Conservation (phyloP, 2,888 invertebrate genomes). For the Brenthis hecate region DNA sequence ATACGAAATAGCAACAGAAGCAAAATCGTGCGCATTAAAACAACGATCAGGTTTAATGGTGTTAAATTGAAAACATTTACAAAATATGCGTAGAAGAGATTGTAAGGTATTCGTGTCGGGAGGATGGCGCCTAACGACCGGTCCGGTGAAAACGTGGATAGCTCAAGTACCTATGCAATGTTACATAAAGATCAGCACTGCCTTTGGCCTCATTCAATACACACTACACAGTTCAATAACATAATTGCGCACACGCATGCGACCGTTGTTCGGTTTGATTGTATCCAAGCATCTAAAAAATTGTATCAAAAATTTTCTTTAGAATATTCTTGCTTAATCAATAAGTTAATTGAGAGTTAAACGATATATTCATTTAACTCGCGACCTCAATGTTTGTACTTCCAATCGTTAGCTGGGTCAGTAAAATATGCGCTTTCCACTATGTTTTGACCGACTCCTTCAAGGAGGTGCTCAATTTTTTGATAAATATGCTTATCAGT, state of each 20-base stretch:
- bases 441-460: too few species aligned
- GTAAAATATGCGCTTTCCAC: neutral
- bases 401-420: conserved; percentile 8
- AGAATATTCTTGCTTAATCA: conserved; percentile 1
- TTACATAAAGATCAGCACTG: conserved; percentile 43
- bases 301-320: conserved; percentile 6
- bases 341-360: conserved; percentile 8
- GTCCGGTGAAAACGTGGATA: conserved; percentile 27
- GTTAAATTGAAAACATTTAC: conserved; percentile 29
- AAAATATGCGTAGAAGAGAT: conserved; percentile 36
- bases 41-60: conserved; percentile 14
- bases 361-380: conserved; percentile 14
- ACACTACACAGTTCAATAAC: conserved; percentile 38
- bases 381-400: conserved; percentile 13
- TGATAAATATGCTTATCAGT: too few species aligned
- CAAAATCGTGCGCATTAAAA: conserved; percentile 20
- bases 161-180: conserved; percentile 15
- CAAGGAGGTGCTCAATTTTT: too few species aligned
- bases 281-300: neutral
- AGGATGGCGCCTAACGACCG: conserved; percentile 38
- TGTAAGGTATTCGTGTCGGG: conserved; percentile 38
- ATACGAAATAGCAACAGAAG: too few species aligned
- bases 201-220: conserved; percentile 44
- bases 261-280: conserved; percentile 4
- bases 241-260: conserved; percentile 29